Evolutionary conservation across 2,113 vertebrate genomes (phyloP), one percentile per base, ranked within the genome.

Genomic region (Spermophilus dauricus): DNA sequence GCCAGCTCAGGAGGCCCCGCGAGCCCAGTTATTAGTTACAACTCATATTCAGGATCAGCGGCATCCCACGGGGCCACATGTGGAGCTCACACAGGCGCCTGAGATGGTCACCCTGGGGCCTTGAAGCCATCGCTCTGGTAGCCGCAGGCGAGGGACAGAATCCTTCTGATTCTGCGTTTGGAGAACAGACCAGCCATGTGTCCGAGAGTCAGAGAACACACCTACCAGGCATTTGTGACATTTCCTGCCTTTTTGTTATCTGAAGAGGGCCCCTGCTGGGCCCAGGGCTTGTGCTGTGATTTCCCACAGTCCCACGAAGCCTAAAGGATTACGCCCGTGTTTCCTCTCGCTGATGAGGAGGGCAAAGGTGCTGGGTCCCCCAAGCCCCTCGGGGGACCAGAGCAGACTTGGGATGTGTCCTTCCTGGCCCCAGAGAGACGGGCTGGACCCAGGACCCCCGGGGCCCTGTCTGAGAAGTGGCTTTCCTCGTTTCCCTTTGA

Each of bases 401-500:
- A 51, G 45, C 92, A 95, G 97, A 94, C 92, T 22, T 61, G 37
- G 51, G 18, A 78, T 89, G 90, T 96, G 93, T 89, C 80, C 92
- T 87, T 61, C 81, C 45, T 37, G n/a, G 87, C 81, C 95, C 92
- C 58, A 67, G 84, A 96, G 96, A 97, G 67, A 83, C 95, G 58
- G 96, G 84, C 56, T 76, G 76, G 95, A 94, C 69, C 90, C 32
- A 51, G 45, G 92, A 93, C 63, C 93, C 96, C 97, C 81, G 83
- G 84, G 97, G 97, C 84, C 72, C 94, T 85, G 92, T 96, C 93
- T 97, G 67, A 67, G 92, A 92, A 97, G 98, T 96, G 95, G 84
- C 92, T 97, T 96, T 97, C 94, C 96, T 94, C 81, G 10, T 92
- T 95, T 85, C 45, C 86, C 98, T 97, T 98, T 97, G 98, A 98